These are phyloP conservation scores for Peromyscus californicus DNA, from an alignment of 2,113 vertebrate species.

Conservation along the genomic window DNA sequence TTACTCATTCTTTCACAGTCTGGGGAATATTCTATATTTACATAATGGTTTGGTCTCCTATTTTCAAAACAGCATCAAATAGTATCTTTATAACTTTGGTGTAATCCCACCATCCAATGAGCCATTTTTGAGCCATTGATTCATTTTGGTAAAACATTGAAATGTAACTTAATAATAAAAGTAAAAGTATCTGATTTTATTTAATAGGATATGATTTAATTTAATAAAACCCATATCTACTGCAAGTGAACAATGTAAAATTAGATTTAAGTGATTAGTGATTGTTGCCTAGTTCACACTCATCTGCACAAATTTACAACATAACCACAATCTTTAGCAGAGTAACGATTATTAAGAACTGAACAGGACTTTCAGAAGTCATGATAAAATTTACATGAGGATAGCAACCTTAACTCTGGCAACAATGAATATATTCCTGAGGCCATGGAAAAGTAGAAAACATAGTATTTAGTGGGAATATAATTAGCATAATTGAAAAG, in stretches of 20 bases:
- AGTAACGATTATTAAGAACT: background rate
- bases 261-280: background rate
- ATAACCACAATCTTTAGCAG: background rate
- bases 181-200: background rate
- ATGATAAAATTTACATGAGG: background rate
- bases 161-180: background rate
- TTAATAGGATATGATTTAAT: background rate
- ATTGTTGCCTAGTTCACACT: background rate
- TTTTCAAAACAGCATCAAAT: background rate
- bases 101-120: background rate
- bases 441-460: background rate
- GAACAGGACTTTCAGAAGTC: background rate
- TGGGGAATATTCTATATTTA: background rate
- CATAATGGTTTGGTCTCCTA: background rate
- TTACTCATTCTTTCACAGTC: background rate
- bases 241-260: background rate
- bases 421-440: background rate
- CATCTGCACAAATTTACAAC: background rate
- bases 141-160: conserved; percentile 12
- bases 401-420: conserved; percentile 2
- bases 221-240: background rate
- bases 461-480: background rate
- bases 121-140: background rate
- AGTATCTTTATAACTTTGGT: background rate
- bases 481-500: background rate